A percentile compares a stretch with the other conserved stretches of the same genome.
These are phyloP conservation scores for Scomber japonicus DNA, from an alignment of 2,113 vertebrate genomes.

Conservation along the genomic window DNA sequence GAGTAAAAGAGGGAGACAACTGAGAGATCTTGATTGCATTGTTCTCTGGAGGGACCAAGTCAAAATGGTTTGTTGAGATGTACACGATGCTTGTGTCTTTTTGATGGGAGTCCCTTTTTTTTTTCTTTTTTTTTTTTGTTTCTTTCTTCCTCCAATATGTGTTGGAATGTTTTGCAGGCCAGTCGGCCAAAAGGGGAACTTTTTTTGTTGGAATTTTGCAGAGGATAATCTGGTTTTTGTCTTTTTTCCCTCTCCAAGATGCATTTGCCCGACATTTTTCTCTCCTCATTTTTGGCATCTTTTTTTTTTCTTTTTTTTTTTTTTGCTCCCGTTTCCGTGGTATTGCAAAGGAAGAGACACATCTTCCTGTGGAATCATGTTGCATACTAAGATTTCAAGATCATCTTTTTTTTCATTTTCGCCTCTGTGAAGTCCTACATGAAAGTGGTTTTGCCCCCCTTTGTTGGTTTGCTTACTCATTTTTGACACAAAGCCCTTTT, in stretches of 20 bases:
- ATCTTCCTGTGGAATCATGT: conserved; percentile 46
- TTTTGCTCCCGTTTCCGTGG: conserved; percentile 14
- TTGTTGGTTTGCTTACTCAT: conserved; percentile 38
- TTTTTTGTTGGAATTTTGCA: conserved; percentile 57
- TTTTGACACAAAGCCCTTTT: conserved; percentile 49
- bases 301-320: not conserved
- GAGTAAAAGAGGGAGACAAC: conserved; percentile 52
- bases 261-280: conserved; percentile 62
- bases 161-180: conserved; percentile 50
- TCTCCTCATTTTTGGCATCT: conserved; percentile 50
- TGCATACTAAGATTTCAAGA: conserved; percentile 22
- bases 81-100: conserved; percentile 67
- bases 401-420: conserved; percentile 34
- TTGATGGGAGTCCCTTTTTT: conserved; percentile 56
- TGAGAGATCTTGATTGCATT: conserved; percentile 64
- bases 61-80: conserved; percentile 61
- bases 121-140: not conserved
- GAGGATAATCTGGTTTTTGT: conserved; percentile 36
- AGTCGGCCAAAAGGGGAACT: conserved; percentile 40
- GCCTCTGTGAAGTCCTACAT: conserved; percentile 28
- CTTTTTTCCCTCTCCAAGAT: conserved; percentile 19
- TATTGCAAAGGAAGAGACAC: conserved; percentile 29
- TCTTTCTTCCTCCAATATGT: conserved; percentile 11
- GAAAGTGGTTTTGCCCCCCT: not conserved
- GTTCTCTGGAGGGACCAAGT: conserved; percentile 56